Percentiles rank a stretch among this genome's conserved stretches.
Evolutionary conservation across 2,888 invertebrate species (phyloP).

Genomic region (Ypsolopha scabrella): DNA sequence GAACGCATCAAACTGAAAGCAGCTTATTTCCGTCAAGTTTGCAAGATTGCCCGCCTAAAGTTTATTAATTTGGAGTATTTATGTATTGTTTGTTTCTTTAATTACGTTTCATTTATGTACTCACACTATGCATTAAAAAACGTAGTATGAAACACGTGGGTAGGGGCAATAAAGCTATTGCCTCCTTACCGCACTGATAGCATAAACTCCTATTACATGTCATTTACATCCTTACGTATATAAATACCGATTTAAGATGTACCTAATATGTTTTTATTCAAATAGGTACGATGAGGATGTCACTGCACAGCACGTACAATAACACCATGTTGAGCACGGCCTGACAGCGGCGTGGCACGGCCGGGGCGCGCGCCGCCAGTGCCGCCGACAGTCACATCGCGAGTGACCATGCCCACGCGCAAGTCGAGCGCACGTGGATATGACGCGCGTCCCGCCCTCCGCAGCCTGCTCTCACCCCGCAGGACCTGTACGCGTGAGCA

Average conservation of each 20-base stretch:
- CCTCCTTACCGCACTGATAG: too few species aligned
- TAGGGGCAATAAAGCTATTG: too few species aligned
- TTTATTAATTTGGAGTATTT: too few species aligned
- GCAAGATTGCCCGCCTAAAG: too few species aligned
- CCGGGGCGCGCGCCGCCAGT: conserved; percentile 27
- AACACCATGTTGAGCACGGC: conserved; percentile 47
- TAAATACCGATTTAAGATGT: not conserved
- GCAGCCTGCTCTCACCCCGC: conserved; percentile 37
- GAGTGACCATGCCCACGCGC: conserved; percentile 15
- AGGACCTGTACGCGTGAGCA: conserved; percentile 44
- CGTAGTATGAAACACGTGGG: too few species aligned
- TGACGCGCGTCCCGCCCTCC: conserved; percentile 32
- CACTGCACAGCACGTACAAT: conserved; percentile 64
- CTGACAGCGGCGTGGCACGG: conserved; percentile 52
- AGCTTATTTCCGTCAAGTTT: too few species aligned
- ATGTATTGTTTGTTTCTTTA: too few species aligned
- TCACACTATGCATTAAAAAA: too few species aligned
- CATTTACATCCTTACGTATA: too few species aligned
- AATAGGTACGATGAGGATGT: conserved; percentile 58
- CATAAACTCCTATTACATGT: too few species aligned
- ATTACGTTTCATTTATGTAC: too few species aligned
- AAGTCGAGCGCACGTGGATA: conserved; percentile 43
- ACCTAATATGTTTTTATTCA: conserved; percentile 9
- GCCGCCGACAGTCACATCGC: conserved; percentile 10
- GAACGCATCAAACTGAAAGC: too few species aligned